phyloP scores from a whole-genome alignment of 2,113 vertebrate species.

The Bubo bubo region DNA sequence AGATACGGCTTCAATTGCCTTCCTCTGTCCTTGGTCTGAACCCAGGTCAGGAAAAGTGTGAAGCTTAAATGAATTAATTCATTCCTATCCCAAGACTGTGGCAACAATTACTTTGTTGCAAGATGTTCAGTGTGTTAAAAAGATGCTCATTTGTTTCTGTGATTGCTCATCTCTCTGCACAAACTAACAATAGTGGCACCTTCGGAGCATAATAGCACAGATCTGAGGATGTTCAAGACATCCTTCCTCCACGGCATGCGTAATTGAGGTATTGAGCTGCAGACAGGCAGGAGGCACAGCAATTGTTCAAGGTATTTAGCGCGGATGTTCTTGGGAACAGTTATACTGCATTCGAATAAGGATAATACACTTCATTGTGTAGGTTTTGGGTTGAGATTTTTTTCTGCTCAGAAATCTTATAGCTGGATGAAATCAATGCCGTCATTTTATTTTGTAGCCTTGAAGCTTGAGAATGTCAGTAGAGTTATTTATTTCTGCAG shows the following conservation, averaged over 20 bases:
- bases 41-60: not conserved
- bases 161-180: constrained; percentile 20
- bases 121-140: not conserved
- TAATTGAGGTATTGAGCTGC: constrained; percentile 31
- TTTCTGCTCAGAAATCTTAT: not conserved
- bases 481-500: not conserved
- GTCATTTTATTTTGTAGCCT: not conserved
- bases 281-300: not conserved
- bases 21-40: not conserved
- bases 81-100: not conserved
- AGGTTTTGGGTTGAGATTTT: not conserved
- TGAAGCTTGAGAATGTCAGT: not conserved
- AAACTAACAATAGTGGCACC: not conserved
- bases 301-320: not conserved
- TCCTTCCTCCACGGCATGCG: not conserved
- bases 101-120: not conserved
- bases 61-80: not conserved
- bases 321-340: not conserved
- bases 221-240: not conserved
- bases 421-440: not conserved
- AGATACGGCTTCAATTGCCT: not conserved
- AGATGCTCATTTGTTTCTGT: constrained; percentile 25
- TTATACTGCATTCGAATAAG: not conserved
- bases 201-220: not conserved
- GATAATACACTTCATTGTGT: not conserved